phyloP scores from a whole-genome alignment of 2,113 vertebrate genomes.

The cat (Felis catus) region F.catus_Fca126_mat1.0 CM031426.1:44203501-44204000 shows the following conservation, averaged over 20 bases:
- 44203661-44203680: neutral
- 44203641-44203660: constrained; percentile 37
- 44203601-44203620: neutral
- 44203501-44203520: constrained; percentile 19
- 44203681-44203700: neutral
- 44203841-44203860: neutral
- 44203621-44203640: neutral
- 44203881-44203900: neutral
- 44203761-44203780: neutral
- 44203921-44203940: constrained; percentile 92
- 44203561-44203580: neutral
- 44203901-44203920: constrained; percentile 84
- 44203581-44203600: neutral
- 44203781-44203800: neutral
- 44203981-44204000: constrained; percentile 86
- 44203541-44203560: neutral
- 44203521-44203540: neutral
- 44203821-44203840: constrained; percentile 14
- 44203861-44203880: neutral
- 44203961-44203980: constrained; percentile 95
- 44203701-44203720: constrained; percentile 32
- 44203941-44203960: constrained; percentile 88
- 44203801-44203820: neutral
- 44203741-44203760: neutral
- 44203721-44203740: constrained; percentile 1